Conservation (phyloP, 2,797 vertebrate genomes). For the Caiman crocodilus region DNA sequence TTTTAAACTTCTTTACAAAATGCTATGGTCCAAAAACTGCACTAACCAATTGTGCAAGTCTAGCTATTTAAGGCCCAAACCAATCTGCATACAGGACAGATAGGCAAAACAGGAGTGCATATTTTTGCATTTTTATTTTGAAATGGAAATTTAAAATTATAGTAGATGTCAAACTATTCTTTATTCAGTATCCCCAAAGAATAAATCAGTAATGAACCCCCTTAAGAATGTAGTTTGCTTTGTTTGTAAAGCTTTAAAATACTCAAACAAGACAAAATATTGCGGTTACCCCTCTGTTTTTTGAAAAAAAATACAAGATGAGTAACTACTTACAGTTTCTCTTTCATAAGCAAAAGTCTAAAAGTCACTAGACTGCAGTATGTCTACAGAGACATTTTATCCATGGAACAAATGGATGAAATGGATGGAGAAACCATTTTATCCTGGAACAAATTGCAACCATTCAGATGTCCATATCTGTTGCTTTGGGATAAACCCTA, state of each 20-base stretch:
- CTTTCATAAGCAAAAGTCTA: too few relatives aligned
- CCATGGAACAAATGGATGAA: too few relatives aligned
- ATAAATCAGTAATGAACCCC: neutral
- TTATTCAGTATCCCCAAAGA: neutral
- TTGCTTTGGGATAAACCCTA: too few relatives aligned
- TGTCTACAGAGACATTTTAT: too few relatives aligned
- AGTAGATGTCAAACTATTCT: neutral
- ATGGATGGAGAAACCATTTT: too few relatives aligned
- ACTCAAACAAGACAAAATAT: too few relatives aligned
- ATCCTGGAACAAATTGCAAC: too few relatives aligned
- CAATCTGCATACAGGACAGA: neutral
- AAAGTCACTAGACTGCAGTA: too few relatives aligned
- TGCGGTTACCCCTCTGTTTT: too few relatives aligned
- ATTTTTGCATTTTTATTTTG: neutral
- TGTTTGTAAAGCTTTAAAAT: neutral
- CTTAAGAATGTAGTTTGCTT: neutral
- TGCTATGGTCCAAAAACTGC: too few relatives aligned
- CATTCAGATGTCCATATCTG: too few relatives aligned
- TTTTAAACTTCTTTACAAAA: neutral
- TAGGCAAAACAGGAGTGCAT: neutral
- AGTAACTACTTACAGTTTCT: neutral
- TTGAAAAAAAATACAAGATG: neutral
- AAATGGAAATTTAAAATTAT: neutral
- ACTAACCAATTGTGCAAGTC: neutral
- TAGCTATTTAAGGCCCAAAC: neutral